Conservation (phyloP, 2,888 invertebrate genomes). For the Ernsta delagoae region DNA sequence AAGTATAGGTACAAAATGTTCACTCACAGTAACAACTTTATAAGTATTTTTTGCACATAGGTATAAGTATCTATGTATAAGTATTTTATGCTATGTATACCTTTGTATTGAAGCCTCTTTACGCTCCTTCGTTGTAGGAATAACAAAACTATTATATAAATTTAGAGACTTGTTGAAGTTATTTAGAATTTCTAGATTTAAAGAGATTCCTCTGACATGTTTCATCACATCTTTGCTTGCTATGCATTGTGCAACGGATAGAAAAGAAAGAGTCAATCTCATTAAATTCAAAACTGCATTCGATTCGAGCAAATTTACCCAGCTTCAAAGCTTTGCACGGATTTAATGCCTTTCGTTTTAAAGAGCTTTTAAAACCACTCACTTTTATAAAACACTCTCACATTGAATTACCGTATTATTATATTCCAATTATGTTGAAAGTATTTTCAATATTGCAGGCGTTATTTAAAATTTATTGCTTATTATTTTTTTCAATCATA, state of each 20-base stretch:
- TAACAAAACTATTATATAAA: too few species aligned
- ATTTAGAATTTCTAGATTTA: too few species aligned
- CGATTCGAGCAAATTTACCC: conserved; percentile 25
- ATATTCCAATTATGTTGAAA: background rate
- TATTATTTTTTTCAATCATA: too few species aligned
- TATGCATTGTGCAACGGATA: conserved; percentile 6
- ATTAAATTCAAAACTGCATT: conserved; percentile 26
- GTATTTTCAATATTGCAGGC: background rate
- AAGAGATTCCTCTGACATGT: too few species aligned
- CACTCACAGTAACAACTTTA: too few species aligned
- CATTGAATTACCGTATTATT: background rate
- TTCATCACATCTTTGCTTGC: conserved; percentile 1
- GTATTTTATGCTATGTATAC: too few species aligned
- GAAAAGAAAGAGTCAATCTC: conserved; percentile 23
- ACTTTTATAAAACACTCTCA: conserved; percentile 26
- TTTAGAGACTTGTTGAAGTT: too few species aligned
- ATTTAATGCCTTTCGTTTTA: conserved; percentile 16
- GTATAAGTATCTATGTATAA: too few species aligned
- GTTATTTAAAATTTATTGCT: background rate
- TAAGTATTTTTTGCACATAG: too few species aligned
- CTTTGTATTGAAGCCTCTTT: too few species aligned
- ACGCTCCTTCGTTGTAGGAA: too few species aligned
- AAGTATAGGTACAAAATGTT: too few species aligned
- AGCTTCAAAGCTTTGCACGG: conserved; percentile 23
- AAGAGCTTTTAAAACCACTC: conserved; percentile 21